These are phyloP conservation scores for Cyanoliseus patagonus DNA, from an alignment of 2,113 vertebrate species.

Conservation along the genomic window DNA sequence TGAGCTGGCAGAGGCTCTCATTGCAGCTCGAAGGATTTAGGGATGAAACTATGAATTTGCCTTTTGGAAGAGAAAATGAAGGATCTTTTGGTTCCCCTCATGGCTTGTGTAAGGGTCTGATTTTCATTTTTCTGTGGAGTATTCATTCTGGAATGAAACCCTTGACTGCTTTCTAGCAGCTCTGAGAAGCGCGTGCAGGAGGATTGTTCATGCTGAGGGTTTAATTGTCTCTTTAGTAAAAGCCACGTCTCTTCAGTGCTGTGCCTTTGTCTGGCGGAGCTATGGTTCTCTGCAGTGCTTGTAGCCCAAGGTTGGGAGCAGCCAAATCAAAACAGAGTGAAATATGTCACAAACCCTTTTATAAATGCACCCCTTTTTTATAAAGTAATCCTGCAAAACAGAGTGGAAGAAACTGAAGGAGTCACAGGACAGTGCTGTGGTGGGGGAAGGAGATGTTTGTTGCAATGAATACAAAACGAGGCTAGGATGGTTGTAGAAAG, in stretches of 20 bases:
- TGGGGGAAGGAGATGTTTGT: background rate
- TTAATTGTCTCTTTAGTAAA: background rate
- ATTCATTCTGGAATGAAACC: background rate
- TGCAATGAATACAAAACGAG: background rate
- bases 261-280: background rate
- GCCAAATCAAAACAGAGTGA: background rate
- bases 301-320: background rate
- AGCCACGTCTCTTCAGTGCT: background rate
- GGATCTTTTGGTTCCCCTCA: background rate
- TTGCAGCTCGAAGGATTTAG: background rate
- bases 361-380: background rate
- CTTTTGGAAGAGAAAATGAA: background rate
- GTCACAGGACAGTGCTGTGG: background rate
- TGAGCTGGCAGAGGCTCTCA: constrained; percentile 15
- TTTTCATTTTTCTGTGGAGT: background rate
- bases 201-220: background rate
- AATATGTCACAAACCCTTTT: background rate
- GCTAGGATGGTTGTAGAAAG: constrained; percentile 3
- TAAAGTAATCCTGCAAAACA: background rate
- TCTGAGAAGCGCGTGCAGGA: fast-evolving
- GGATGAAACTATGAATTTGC: constrained; percentile 6
- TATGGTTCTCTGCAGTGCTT: background rate
- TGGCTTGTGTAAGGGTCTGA: background rate
- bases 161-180: background rate
- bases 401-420: background rate